phyloP scores from a whole-genome alignment of 1,140 invertebrate genomes.

The Diorhabda carinulata region DNA sequence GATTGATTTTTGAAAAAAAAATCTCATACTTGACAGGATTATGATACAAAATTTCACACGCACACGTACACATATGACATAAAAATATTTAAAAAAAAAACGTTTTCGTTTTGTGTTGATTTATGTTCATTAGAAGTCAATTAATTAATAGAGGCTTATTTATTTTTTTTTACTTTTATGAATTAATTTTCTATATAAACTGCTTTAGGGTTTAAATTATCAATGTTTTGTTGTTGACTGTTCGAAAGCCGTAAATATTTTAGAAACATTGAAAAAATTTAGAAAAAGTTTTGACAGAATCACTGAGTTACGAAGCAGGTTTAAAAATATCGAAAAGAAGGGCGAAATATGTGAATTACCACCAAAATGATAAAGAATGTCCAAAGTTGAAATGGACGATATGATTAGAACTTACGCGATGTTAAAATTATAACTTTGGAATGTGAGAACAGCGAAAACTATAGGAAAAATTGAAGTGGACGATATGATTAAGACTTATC shows the following conservation, averaged over 20 bases:
- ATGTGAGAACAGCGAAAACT: too few species aligned
- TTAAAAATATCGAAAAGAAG: conserved; percentile 5
- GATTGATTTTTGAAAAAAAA: background rate
- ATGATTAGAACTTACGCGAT: too few species aligned
- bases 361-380: conserved; percentile 6
- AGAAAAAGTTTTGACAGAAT: background rate
- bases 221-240: background rate
- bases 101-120: background rate
- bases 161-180: background rate
- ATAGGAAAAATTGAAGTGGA: too few species aligned
- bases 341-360: conserved; percentile 8
- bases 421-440: too few species aligned
- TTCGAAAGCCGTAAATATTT: conserved; percentile 7
- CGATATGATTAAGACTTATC: too few species aligned
- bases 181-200: background rate
- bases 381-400: background rate
- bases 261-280: background rate
- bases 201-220: background rate
- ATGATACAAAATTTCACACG: background rate
- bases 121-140: background rate
- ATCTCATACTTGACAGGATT: background rate
- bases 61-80: background rate
- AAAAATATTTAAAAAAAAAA: background rate
- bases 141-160: background rate
- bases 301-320: background rate